phyloP scores from a whole-genome alignment of 2,888 invertebrate genomes.

The Philopedon plagiatum region DNA sequence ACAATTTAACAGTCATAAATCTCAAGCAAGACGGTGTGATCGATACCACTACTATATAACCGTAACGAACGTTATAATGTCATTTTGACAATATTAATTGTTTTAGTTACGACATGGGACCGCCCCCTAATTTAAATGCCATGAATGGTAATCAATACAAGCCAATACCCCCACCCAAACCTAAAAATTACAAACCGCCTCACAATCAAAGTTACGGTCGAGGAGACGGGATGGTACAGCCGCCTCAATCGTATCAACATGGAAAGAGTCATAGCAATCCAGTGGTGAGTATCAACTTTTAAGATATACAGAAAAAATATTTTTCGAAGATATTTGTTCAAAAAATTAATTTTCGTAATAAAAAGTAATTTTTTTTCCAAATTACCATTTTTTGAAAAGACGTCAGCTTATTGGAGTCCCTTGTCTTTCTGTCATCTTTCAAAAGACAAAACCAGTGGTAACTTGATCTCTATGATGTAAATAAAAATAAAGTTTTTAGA shows the following conservation, averaged over 20 bases:
- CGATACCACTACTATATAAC: no score
- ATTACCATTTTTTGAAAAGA: no score
- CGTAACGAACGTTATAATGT: no score
- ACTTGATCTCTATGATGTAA: no score
- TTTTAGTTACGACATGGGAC: slow-evolving; percentile 45
- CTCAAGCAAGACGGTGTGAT: no score
- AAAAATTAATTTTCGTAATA: no score
- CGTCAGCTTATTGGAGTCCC: no score
- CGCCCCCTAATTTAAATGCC: slow-evolving; percentile 60
- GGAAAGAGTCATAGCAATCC: slow-evolving; percentile 69
- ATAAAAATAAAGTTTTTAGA: no score
- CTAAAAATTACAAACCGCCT: slow-evolving; percentile 90
- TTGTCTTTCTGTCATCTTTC: no score
- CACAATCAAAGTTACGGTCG: slow-evolving; percentile 62
- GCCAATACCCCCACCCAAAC: slow-evolving; percentile 93
- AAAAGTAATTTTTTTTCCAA: no score
- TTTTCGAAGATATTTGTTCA: background rate
- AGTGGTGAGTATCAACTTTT: slow-evolving; percentile 61
- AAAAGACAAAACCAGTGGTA: no score
- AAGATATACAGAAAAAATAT: background rate
- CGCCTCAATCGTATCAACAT: slow-evolving; percentile 65
- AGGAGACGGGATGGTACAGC: slow-evolving; percentile 61
- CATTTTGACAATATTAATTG: background rate
- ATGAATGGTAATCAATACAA: slow-evolving; percentile 74
- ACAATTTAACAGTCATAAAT: no score